phyloP scores from a whole-genome alignment of 2,113 vertebrate species.

The Callocephalon fimbriatum region DNA sequence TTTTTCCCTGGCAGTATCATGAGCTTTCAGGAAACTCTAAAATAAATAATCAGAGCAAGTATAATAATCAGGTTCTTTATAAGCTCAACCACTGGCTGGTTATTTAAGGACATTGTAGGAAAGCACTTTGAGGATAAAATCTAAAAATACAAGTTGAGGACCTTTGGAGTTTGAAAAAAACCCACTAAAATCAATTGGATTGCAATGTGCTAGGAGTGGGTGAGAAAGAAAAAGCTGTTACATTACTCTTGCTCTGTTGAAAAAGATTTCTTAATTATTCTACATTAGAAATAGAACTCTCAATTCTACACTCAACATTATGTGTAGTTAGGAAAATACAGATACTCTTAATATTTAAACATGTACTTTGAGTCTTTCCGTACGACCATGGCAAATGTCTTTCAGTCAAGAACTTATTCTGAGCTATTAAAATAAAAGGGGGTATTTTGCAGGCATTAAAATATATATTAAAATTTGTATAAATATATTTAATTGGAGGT shows the following conservation, averaged over 20 bases:
- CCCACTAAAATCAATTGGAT: neutral
- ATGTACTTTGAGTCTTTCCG: neutral
- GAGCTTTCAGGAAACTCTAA: neutral
- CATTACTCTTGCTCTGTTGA: neutral
- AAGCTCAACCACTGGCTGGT: neutral
- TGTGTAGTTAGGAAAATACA: neutral
- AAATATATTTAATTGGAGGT: fast-evolving
- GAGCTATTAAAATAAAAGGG: neutral
- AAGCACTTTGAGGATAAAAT: neutral
- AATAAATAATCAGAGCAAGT: conserved; percentile 10
- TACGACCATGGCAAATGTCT: neutral
- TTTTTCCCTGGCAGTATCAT: conserved; percentile 9
- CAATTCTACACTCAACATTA: neutral
- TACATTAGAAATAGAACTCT: neutral
- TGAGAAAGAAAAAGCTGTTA: neutral
- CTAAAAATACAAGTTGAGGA: neutral
- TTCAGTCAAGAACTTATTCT: neutral
- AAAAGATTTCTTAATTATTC: neutral
- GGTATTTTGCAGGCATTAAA: neutral
- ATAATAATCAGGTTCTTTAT: neutral
- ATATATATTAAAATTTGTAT: too few relatives aligned
- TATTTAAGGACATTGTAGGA: neutral
- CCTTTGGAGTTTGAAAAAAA: neutral
- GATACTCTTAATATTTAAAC: neutral
- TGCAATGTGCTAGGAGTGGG: neutral